A percentile compares a stretch with the other conserved stretches of the same genome.
These are phyloP conservation scores for Entelurus aequoreus DNA, from an alignment of 2,113 vertebrate genomes.

Conservation along the genomic window DNA sequence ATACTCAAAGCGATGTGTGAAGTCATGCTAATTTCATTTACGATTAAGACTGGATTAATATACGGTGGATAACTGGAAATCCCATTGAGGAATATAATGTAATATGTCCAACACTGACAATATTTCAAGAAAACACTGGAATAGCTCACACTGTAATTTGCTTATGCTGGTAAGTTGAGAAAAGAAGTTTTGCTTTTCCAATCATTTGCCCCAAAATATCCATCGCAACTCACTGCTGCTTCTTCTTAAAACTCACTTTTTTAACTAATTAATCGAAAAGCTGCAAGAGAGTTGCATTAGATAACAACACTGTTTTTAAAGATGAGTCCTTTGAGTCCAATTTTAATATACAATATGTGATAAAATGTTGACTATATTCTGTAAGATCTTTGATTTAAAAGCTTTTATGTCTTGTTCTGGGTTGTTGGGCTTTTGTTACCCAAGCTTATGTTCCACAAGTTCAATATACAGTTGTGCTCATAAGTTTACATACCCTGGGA, in stretches of 20 bases:
- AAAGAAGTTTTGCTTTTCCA: conserved; percentile 27
- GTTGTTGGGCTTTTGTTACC: conserved; percentile 7
- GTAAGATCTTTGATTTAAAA: conserved; percentile 2
- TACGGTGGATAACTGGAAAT: conserved; percentile 47
- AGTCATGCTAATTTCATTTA: conserved; percentile 22
- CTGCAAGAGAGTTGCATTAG: conserved; percentile 10
- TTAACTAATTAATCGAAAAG: conserved; percentile 17
- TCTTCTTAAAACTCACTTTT: conserved; percentile 10
- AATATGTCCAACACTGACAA: conserved; percentile 50
- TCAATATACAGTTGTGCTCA: conserved; percentile 10
- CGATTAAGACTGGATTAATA: conserved; percentile 33
- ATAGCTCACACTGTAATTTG: conserved; percentile 51
- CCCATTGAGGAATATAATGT: conserved; percentile 9
- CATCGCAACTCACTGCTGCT: conserved; percentile 16
- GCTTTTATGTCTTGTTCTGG: conserved; percentile 21
- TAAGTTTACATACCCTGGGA: too few relatives aligned
- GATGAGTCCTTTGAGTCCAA: conserved; percentile 13
- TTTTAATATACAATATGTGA: conserved; percentile 33
- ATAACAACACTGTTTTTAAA: conserved; percentile 14
- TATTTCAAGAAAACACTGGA: conserved; percentile 62
- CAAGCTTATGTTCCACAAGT: conserved; percentile 17
- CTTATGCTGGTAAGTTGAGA: conserved; percentile 34
- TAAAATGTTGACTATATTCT: conserved; percentile 28
- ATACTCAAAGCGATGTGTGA: background rate
- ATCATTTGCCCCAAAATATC: conserved; percentile 38